phyloP scores from a whole-genome alignment of 1,140 invertebrate genomes.

The Ceratina calcarata region DNA sequence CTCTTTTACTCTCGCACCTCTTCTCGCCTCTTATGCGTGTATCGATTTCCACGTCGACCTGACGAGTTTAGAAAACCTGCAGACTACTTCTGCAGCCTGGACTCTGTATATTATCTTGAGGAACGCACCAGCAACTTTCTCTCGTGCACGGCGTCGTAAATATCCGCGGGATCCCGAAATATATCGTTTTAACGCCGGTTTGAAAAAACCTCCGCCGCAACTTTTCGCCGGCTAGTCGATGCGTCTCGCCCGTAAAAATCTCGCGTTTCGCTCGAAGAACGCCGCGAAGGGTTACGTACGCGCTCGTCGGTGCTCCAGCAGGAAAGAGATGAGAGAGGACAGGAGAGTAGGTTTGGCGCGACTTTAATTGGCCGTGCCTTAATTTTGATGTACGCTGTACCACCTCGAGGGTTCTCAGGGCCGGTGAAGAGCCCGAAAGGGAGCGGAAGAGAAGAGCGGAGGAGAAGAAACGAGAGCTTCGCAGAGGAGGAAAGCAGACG shows the following conservation, averaged over 20 bases:
- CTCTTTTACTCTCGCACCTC: slow-evolving; percentile 1
- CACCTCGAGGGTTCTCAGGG: slow-evolving; percentile 64
- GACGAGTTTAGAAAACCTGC: slow-evolving; percentile 47
- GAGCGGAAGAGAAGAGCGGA: slow-evolving; percentile 39
- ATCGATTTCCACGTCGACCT: slow-evolving; percentile 41
- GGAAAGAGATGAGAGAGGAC: not conserved
- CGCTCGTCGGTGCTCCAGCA: not conserved
- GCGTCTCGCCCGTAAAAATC: slow-evolving; percentile 14
- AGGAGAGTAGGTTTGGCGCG: slow-evolving; percentile 53
- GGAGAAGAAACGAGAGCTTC: slow-evolving; percentile 48
- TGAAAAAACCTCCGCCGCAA: not conserved
- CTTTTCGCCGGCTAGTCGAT: slow-evolving; percentile 6
- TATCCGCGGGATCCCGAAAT: slow-evolving; percentile 12
- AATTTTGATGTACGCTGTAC: slow-evolving; percentile 74
- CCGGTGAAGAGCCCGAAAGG: slow-evolving; percentile 56
- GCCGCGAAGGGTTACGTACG: no score
- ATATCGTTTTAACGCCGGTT: slow-evolving; percentile 17
- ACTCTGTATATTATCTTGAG: slow-evolving; percentile 19
- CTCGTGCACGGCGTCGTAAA: not conserved
- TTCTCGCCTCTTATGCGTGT: slow-evolving; percentile 10
- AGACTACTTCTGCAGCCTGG: slow-evolving; percentile 13
- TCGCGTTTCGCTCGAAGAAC: not conserved
- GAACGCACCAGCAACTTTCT: not conserved
- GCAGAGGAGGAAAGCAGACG: slow-evolving; percentile 43
- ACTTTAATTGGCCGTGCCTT: slow-evolving; percentile 75